Evolutionary conservation across 2,797 vertebrate genomes (phyloP).

Genomic region (Notolepis coatsorum): DNA sequence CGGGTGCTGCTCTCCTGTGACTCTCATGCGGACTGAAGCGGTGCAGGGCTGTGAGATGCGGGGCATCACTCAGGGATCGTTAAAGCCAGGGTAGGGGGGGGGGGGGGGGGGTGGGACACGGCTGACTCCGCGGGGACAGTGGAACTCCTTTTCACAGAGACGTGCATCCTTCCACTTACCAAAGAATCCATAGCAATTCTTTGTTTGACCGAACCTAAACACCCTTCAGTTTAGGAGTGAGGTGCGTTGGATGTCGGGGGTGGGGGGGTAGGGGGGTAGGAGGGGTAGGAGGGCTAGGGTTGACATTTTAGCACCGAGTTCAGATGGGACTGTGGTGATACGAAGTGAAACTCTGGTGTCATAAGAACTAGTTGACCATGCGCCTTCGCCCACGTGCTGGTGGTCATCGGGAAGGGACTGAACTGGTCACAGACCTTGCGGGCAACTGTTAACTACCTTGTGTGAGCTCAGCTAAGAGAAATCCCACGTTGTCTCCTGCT

Average conservation of each 20-base stretch:
- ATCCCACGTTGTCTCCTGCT: conserved; percentile 29
- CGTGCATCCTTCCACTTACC: conserved; percentile 85
- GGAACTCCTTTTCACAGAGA: conserved; percentile 55
- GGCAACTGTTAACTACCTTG: conserved; percentile 14
- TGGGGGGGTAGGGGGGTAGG: no score
- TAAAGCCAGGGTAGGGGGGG: conserved; percentile 2
- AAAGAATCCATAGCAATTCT: conserved; percentile 83
- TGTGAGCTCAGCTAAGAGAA: conserved; percentile 24
- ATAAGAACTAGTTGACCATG: conserved; percentile 33
- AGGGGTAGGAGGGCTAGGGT: no score
- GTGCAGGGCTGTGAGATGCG: conserved; percentile 54
- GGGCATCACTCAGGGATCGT: conserved; percentile 28
- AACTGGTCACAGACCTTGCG: neutral
- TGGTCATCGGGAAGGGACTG: neutral
- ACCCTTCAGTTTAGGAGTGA: conserved; percentile 25
- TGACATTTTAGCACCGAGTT: conserved; percentile 27
- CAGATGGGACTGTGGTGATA: conserved; percentile 52
- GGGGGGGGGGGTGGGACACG: conserved; percentile 16
- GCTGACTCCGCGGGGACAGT: conserved; percentile 64
- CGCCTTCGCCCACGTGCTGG: conserved; percentile 19
- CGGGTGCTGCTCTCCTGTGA: conserved; percentile 55
- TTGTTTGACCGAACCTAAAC: conserved; percentile 68
- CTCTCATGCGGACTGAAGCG: conserved; percentile 69
- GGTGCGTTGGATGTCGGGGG: no score
- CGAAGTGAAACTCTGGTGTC: conserved; percentile 21